Evolutionary conservation across 2,888 invertebrate genomes (phyloP).

Genomic region (Amphiduros pacificus): DNA sequence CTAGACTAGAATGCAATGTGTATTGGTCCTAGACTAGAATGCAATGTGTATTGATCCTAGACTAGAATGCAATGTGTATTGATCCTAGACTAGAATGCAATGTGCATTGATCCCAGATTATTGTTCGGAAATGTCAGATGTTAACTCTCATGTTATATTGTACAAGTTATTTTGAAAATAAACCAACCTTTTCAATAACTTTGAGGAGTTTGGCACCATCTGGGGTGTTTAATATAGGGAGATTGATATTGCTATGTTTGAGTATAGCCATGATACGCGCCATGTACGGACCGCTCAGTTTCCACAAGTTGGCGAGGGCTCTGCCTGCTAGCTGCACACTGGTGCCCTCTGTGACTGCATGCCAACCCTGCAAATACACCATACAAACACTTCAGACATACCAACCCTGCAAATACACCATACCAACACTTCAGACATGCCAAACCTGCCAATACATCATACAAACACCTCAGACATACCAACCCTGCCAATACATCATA

Average conservation of each 20-base stretch:
- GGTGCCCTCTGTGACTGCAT: conserved; percentile 38
- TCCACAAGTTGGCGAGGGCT: conserved; percentile 18
- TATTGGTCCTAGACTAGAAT: too few species aligned
- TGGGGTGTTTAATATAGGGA: conserved; percentile 18
- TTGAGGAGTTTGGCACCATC: conserved; percentile 21
- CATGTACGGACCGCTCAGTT: conserved; percentile 40
- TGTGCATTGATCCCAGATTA: neutral
- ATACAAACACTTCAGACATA: neutral
- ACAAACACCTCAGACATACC: too few species aligned
- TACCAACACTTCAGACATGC: neutral
- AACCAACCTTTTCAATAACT: conserved; percentile 21
- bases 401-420: neutral
- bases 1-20: too few species aligned
- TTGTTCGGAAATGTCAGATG: neutral
- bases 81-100: neutral
- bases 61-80: too few species aligned
- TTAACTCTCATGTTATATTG: too few species aligned
- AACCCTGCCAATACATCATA: too few species aligned
- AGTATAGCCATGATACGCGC: conserved; percentile 46
- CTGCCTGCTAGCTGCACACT: conserved; percentile 37
- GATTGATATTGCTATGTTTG: conserved; percentile 40
- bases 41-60: too few species aligned
- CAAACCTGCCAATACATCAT: neutral
- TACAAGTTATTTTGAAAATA: neutral
- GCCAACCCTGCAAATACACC: conserved; percentile 41